Percentiles rank a stretch among this genome's conserved stretches.
Conservation (phyloP, 2,888 invertebrate genomes). For the Trypoxylon attenuatum region DNA sequence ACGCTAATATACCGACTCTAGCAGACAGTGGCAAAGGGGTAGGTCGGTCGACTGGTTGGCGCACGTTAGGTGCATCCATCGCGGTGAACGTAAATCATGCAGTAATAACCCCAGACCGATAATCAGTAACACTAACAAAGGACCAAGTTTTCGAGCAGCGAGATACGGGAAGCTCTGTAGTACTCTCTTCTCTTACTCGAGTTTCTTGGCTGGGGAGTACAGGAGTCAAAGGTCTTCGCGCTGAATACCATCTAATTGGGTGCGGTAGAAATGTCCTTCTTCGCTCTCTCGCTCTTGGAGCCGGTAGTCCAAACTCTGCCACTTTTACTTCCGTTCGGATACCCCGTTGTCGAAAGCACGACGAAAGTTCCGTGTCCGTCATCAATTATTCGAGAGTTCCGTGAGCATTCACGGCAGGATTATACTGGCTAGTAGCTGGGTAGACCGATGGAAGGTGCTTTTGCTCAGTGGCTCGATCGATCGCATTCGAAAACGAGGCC, state of each 20-base stretch:
- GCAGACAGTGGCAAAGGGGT: background rate
- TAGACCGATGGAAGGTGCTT: constrained; percentile 10
- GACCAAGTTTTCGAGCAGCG: constrained; percentile 38
- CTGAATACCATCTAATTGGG: constrained; percentile 54
- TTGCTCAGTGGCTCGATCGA: constrained; percentile 19
- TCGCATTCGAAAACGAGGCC: constrained; percentile 17
- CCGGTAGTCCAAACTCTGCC: constrained; percentile 16
- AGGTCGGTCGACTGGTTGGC: too few relatives aligned
- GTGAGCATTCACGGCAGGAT: constrained; percentile 16
- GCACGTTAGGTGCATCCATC: constrained; percentile 1
- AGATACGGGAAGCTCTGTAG: constrained; percentile 26
- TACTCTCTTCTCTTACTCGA: background rate
- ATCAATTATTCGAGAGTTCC: constrained; percentile 42
- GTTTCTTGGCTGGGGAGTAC: constrained; percentile 33
- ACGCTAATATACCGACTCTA: background rate
- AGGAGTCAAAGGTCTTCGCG: constrained; percentile 37
- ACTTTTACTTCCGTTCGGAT: constrained; percentile 32
- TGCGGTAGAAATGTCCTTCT: constrained; percentile 14
- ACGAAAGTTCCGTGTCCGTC: constrained; percentile 33
- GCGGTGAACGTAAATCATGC: constrained; percentile 25
- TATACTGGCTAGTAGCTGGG: constrained; percentile 13
- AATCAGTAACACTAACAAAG: constrained; percentile 43
- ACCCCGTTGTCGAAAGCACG: constrained; percentile 22
- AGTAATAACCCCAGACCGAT: constrained; percentile 40
- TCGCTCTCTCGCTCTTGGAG: background rate